Conservation (phyloP, 2,888 invertebrate genomes). For the Athrips mouffetella region DNA sequence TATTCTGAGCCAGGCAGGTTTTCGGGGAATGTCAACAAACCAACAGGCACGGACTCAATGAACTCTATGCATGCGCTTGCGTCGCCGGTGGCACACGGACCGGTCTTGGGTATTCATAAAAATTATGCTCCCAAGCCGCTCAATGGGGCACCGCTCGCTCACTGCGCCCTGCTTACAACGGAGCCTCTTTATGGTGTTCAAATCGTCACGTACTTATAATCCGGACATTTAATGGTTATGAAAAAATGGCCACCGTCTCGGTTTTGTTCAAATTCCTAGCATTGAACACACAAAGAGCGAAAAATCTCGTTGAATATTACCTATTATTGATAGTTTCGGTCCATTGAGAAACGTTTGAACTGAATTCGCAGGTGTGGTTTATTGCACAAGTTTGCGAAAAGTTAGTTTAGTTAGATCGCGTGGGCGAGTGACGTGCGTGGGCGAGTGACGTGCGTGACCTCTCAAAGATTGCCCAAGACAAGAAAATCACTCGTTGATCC, state of each 20-base stretch:
- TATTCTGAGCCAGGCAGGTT: conserved; percentile 75
- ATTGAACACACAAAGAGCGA: no score
- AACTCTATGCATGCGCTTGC: conserved; percentile 63
- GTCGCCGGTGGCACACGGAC: conserved; percentile 53
- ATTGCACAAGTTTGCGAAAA: conserved; percentile 63
- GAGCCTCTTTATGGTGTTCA: conserved; percentile 39
- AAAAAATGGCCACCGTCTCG: conserved; percentile 12
- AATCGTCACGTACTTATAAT: conserved; percentile 50
- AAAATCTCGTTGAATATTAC: no score
- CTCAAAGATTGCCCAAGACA: conserved; percentile 45
- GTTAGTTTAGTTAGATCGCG: conserved; percentile 32
- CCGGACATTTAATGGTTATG: conserved; percentile 39
- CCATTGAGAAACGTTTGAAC: conserved; percentile 26
- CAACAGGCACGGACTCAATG: conserved; percentile 73
- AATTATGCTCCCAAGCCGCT: conserved; percentile 64
- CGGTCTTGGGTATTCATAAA: conserved; percentile 66
- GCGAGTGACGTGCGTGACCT: conserved; percentile 36
- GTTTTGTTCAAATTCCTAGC: conserved; percentile 19
- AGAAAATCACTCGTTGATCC: conserved; percentile 27
- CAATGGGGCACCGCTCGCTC: conserved; percentile 43
- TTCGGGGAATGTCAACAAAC: conserved; percentile 79
- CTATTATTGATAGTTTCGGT: no score
- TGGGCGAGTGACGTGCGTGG: conserved; percentile 33
- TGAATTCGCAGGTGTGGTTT: conserved; percentile 41
- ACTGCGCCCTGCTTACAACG: not conserved